Evolutionary conservation across 2,888 invertebrate species (phyloP).

Genomic region (Cyrtodaria siliqua): DNA sequence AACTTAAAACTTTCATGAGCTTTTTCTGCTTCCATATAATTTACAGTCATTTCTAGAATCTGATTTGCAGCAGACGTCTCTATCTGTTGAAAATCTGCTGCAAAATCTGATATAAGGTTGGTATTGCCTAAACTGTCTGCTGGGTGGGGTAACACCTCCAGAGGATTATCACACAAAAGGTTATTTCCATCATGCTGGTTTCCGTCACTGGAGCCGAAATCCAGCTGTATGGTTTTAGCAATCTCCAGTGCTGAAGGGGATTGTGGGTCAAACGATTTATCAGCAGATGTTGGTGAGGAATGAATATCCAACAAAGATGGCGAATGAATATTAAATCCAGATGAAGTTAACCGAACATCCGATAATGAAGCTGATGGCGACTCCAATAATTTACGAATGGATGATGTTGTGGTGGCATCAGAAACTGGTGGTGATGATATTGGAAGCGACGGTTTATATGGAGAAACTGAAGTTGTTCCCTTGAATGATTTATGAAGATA

Average conservation of each 20-base stretch:
- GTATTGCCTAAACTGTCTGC: background rate
- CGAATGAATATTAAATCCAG: too few relatives aligned
- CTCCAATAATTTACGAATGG: too few relatives aligned
- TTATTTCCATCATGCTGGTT: background rate
- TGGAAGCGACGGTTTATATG: too few relatives aligned
- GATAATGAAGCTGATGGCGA: too few relatives aligned
- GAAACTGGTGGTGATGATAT: too few relatives aligned
- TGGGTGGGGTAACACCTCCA: background rate
- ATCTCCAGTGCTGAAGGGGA: too few relatives aligned
- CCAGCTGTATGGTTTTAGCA: background rate
- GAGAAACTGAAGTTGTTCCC: background rate
- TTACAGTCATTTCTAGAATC: slow-evolving; percentile 32
- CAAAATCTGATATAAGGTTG: background rate
- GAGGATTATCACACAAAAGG: background rate
- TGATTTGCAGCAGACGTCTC: slow-evolving; percentile 20
- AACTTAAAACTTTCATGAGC: slow-evolving; percentile 10
- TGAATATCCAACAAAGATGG: too few relatives aligned
- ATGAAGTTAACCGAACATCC: too few relatives aligned
- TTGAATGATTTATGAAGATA: slow-evolving; percentile 8
- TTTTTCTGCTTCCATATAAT: slow-evolving; percentile 36
- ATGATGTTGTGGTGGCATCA: too few relatives aligned
- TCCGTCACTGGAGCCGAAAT: background rate
- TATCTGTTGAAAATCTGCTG: background rate
- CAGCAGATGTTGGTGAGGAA: too few relatives aligned
- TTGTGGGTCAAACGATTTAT: too few relatives aligned